Percentiles rank a stretch among this genome's conserved stretches.
Evolutionary conservation across 2,113 vertebrate genomes (phyloP).

Genomic region (Syngnathus floridae): DNA sequence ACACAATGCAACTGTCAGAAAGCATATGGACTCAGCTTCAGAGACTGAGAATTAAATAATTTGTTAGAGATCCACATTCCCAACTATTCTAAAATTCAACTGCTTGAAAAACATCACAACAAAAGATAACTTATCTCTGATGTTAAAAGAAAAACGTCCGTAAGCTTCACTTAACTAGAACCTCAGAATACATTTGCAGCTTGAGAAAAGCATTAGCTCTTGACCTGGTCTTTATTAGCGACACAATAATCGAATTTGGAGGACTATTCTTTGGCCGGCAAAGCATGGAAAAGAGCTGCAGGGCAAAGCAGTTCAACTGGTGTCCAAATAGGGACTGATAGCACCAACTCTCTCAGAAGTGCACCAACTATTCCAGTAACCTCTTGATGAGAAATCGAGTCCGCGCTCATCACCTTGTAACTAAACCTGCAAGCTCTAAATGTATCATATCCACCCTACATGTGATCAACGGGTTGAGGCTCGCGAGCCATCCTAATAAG

Average conservation of each 20-base stretch:
- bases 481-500: conserved; percentile 60
- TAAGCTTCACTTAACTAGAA: conserved; percentile 16
- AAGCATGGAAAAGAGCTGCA: conserved; percentile 75
- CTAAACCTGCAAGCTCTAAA: conserved; percentile 48
- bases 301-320: conserved; percentile 56
- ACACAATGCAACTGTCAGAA: conserved; percentile 2
- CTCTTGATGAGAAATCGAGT: conserved; percentile 19
- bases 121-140: conserved; percentile 46
- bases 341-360: background rate
- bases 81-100: conserved; percentile 47
- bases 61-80: conserved; percentile 46
- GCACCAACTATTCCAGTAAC: conserved; percentile 23
- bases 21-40: conserved; percentile 39
- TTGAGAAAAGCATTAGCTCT: conserved; percentile 64
- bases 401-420: conserved; percentile 15
- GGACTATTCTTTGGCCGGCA: conserved; percentile 73
- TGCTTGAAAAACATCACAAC: conserved; percentile 36
- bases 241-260: conserved; percentile 89
- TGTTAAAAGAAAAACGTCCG: conserved; percentile 16
- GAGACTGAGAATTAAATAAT: conserved; percentile 63
- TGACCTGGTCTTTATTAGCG: conserved; percentile 90
- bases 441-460: conserved; percentile 49
- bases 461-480: conserved; percentile 34
- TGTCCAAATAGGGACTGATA: conserved; percentile 44
- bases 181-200: conserved; percentile 34